These are phyloP conservation scores for Phalacrocorax aristotelis DNA, from an alignment of 2,113 vertebrate species.

Conservation along the genomic window DNA sequence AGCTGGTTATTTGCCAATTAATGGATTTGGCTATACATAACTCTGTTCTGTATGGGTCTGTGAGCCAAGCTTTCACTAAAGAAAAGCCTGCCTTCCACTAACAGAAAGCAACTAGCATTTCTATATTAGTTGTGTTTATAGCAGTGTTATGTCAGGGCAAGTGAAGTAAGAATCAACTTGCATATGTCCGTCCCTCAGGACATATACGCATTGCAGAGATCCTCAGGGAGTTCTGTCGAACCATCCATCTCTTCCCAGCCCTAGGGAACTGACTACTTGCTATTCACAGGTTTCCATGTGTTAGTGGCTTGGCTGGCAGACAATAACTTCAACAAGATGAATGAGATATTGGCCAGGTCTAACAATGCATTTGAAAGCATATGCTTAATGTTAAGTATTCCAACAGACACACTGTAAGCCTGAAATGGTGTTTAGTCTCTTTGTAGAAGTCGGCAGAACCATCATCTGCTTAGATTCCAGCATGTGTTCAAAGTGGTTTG, in stretches of 20 bases:
- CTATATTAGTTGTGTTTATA: background rate
- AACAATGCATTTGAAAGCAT: background rate
- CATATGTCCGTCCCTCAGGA: background rate
- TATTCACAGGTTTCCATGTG: background rate
- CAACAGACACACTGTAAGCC: background rate
- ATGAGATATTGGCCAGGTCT: background rate
- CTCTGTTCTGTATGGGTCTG: background rate
- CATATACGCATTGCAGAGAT: background rate
- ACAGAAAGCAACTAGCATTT: background rate
- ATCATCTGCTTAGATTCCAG: background rate
- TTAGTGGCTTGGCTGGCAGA: background rate
- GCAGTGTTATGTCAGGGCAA: background rate
- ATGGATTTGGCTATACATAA: background rate
- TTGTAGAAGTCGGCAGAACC: background rate
- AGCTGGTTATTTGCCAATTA: background rate
- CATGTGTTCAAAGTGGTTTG: background rate
- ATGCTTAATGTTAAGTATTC: background rate
- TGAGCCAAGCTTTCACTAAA: background rate
- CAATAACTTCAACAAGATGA: background rate
- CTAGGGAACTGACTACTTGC: background rate
- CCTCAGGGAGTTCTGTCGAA: background rate
- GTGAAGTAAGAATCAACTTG: background rate
- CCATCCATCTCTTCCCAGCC: background rate
- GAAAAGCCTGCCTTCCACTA: background rate
- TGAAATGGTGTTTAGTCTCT: background rate